Evolutionary conservation across 2,113 vertebrate genomes (phyloP).

Genomic region (Hippocampus guttulatus): DNA sequence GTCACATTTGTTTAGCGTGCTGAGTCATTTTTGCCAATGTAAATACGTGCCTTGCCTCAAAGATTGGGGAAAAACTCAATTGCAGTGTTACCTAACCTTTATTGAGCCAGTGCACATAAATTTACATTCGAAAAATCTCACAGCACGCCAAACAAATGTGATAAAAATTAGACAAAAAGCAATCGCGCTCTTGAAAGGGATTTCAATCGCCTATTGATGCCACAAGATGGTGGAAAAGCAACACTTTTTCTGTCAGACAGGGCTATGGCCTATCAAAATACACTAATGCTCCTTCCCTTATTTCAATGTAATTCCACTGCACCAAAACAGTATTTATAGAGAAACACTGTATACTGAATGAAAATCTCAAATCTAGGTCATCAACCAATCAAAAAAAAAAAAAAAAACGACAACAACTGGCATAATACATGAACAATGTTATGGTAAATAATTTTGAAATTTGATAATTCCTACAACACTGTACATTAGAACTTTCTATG

Average conservation of each 20-base stretch:
- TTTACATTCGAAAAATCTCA: neutral
- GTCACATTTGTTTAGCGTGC: neutral
- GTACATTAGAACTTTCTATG: conserved; percentile 4
- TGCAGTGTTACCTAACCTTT: neutral
- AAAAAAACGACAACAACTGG: too few relatives aligned
- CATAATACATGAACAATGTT: too few relatives aligned
- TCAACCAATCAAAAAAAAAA: too few relatives aligned
- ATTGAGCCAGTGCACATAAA: neutral
- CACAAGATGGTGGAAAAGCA: neutral
- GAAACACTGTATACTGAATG: too few relatives aligned
- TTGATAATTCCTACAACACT: neutral
- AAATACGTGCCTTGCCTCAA: neutral
- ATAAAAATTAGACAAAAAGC: neutral
- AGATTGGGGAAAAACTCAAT: neutral
- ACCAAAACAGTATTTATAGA: too few relatives aligned
- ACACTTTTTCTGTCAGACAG: neutral
- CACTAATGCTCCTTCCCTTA: too few relatives aligned
- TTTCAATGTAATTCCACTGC: too few relatives aligned
- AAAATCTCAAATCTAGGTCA: too few relatives aligned
- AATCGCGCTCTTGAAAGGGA: neutral
- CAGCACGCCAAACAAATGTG: neutral
- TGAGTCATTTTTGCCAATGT: neutral
- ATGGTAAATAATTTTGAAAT: neutral
- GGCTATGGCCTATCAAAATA: neutral
- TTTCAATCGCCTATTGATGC: neutral